Conservation (phyloP, 2,797 vertebrate species). For the Clarias pachynema region DNA sequence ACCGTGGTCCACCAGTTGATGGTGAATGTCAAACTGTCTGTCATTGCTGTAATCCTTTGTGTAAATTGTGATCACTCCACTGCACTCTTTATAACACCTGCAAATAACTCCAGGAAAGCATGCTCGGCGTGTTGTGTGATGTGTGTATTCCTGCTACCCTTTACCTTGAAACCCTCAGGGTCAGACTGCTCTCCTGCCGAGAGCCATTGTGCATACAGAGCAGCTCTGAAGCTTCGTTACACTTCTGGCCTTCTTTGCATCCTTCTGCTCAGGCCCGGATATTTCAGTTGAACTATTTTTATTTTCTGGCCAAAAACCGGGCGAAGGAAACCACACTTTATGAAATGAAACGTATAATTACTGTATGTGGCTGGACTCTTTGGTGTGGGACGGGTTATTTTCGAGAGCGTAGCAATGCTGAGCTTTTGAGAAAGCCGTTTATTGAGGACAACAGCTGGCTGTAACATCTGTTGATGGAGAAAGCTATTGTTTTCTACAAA, state of each 20-base stretch:
- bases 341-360: conserved; percentile 32
- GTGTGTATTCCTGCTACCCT: conserved; percentile 27
- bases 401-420: conserved; percentile 30
- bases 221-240: conserved; percentile 2
- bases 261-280: conserved; percentile 10
- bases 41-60: not conserved
- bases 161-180: conserved; percentile 44
- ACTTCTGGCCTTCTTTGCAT: not conserved
- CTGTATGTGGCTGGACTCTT: conserved; percentile 12
- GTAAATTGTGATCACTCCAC: not conserved
- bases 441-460: conserved; percentile 32
- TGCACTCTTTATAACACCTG: not conserved
- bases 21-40: not conserved
- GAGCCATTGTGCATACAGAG: conserved; percentile 46
- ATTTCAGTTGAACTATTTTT: conserved; percentile 35
- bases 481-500: conserved; percentile 23
- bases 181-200: conserved; percentile 32
- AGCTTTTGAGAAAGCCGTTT: conserved; percentile 25
- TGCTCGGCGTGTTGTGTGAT: conserved; percentile 14
- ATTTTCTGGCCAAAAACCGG: conserved; percentile 17
- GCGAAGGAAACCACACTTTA: not conserved
- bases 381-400: conserved; percentile 42
- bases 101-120: not conserved
- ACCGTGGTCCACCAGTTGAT: not conserved
- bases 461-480: conserved; percentile 13